Evolutionary conservation across 1,140 invertebrate genomes (phyloP), one percentile per base, ranked within the genome.

Genomic region (Microvelia longipes): DNA sequence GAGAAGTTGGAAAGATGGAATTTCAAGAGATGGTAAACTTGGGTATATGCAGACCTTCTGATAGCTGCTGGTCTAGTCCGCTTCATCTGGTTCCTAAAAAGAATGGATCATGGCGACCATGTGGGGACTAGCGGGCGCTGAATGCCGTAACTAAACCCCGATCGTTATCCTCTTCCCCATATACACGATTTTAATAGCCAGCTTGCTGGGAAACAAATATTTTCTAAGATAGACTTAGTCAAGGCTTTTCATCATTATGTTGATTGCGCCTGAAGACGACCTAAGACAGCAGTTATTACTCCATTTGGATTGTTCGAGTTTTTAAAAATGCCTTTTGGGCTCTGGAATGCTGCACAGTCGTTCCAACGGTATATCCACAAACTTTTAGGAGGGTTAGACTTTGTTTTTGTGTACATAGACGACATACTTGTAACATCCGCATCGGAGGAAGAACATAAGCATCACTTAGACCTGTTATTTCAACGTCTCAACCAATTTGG

Each of bases 71-170:
- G 81, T 74, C 79, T 1, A 76, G 76, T 11, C 79, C 81, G 2
- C 69, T 82, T 15, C 78, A 81, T 67, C 69, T 83, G 64, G 78
- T 79, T 0, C 82, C 83, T 69, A 83, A 84, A 70, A 76, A 76
- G 28, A 72, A 77, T 69, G 80, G 78, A 1, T 70, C 73, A 1
- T 79, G 76, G 73, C 70, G 82, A 30, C 77, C 78, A 2, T 81
- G 79, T 73, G 79, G 81, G 28, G 81, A 83, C 70, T 82, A 77
- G 69, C 71, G 77, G 19, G 63, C 61, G 19, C 70, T 82, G 0
- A 83, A 82, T 71, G 61, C 72, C 1, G 25, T 73, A 5, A 81
- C 78, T 14, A 71, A 74, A 11, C 71, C n/a, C 73, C 1, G 78
- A 81, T 69, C 15, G 70, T 1, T 80, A 77, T 67, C 78, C 76